A percentile compares a stretch with the other conserved stretches of the same genome.
These are phyloP conservation scores for Grammomys surdaster DNA, from an alignment of 2,113 vertebrate species.

Conservation along the genomic window DNA sequence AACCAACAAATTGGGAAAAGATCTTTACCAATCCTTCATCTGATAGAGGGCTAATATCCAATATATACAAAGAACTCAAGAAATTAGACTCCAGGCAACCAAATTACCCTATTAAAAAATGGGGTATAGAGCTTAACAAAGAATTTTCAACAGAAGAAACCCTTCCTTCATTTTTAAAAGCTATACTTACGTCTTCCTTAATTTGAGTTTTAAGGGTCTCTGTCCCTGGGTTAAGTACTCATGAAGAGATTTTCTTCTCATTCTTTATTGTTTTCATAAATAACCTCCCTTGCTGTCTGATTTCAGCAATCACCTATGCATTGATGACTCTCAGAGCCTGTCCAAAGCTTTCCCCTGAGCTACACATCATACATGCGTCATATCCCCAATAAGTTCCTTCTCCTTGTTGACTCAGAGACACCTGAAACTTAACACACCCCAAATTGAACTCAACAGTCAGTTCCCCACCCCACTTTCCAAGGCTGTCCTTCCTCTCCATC, in stretches of 20 bases:
- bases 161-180: neutral
- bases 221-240: neutral
- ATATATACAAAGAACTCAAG: too few relatives aligned
- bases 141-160: too few relatives aligned
- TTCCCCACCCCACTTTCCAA: slow-evolving; percentile 15
- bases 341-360: neutral
- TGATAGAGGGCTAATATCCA: too few relatives aligned
- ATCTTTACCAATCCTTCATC: too few relatives aligned
- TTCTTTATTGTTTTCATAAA: neutral
- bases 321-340: slow-evolving; percentile 31
- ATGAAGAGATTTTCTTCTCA: neutral
- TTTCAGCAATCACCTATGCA: neutral
- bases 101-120: too few relatives aligned
- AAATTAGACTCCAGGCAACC: too few relatives aligned
- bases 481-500: neutral
- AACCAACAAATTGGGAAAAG: too few relatives aligned
- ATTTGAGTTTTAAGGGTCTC: neutral
- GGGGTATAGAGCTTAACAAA: too few relatives aligned
- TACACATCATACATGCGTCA: neutral
- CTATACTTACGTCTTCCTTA: neutral
- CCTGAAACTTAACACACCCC: slow-evolving; percentile 5
- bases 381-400: neutral
- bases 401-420: slow-evolving; percentile 32
- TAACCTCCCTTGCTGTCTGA: slow-evolving; percentile 9
- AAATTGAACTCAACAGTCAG: neutral